These are phyloP conservation scores for Danionella dracula DNA, from an alignment of 2,797 vertebrate genomes.

Conservation along the genomic window DNA sequence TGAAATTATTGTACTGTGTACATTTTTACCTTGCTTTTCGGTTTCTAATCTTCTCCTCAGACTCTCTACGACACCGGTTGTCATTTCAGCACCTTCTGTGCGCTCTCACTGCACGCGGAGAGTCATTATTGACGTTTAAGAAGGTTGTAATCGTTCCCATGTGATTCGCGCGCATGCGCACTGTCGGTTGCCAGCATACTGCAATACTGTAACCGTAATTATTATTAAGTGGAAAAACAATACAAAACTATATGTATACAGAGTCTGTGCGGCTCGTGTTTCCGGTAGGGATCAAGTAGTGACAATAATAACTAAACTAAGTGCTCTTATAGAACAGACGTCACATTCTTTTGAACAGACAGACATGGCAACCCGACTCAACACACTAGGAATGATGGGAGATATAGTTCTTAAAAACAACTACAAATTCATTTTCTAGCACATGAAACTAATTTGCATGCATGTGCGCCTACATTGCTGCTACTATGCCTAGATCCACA, in stretches of 20 bases:
- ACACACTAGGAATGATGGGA: conserved; percentile 51
- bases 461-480: too few relatives aligned
- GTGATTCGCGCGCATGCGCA: conserved; percentile 22
- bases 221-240: not conserved
- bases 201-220: too few relatives aligned
- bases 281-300: too few relatives aligned
- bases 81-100: conserved; percentile 37
- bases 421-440: too few relatives aligned
- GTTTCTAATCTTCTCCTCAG: conserved; percentile 5
- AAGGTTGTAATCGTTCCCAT: conserved; percentile 21
- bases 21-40: conserved; percentile 23
- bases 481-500: too few relatives aligned
- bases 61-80: not conserved
- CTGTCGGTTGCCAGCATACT: not conserved
- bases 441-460: too few relatives aligned
- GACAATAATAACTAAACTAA: too few relatives aligned
- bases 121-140: not conserved
- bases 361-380: conserved; percentile 12
- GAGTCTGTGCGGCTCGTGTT: not conserved
- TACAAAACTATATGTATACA: not conserved
- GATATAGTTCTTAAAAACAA: conserved; percentile 48
- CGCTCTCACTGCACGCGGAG: not conserved
- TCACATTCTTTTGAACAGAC: not conserved
- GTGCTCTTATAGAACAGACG: too few relatives aligned
- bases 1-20: too few relatives aligned